Base-by-base conservation (phyloP, 1,140 invertebrate species). In the Hycleus cichorii region DNA sequence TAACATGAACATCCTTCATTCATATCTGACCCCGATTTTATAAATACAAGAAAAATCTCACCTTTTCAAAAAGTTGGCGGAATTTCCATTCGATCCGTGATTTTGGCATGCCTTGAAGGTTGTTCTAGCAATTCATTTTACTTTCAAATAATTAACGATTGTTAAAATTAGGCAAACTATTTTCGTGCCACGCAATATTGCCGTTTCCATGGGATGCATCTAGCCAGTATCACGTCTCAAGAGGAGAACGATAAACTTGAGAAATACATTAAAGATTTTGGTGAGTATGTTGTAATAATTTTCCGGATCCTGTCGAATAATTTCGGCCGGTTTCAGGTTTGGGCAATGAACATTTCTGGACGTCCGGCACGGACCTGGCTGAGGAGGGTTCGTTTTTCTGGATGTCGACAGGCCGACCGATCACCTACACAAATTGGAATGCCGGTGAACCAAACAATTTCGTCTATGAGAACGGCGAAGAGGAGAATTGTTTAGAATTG, bases 371-470 rank as follows among this genome's bases (percentile, higher is more conserved):
- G 2, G 91, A 94, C 74, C 83, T 92, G 69, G 91, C 89, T 6
- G 90, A 93, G 66, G 90, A 94, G 70, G 90, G 90, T 4, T 84
- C 81, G 51, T 93, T 92, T 80, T 93, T 93, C 78, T 93, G 91
- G 91, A 91, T 93, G 88, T 86, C 90, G 5, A 93, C 87, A 57
- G 91, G 91, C 8, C 78, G 88, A 55, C 90, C 91, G 4, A 82
- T 93, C 32, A 92, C 89, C 27, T 94, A 90, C 75, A 91, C 90
- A 57, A 94, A 94, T 73, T 93, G 90, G 91, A 93, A 93, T 75
- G 87, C 90, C 6, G 91, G 90, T 4, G 90, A 93, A 70, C 90
- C 90, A 0, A 93, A 93, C 74, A 93, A 93, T 76, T 92, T 91
- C 80, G 82, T 88, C 68, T 94, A 94, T 74, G 91, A 93, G 75